Conservation (phyloP, 2,113 vertebrate species). For the Cyanoliseus patagonus region DNA sequence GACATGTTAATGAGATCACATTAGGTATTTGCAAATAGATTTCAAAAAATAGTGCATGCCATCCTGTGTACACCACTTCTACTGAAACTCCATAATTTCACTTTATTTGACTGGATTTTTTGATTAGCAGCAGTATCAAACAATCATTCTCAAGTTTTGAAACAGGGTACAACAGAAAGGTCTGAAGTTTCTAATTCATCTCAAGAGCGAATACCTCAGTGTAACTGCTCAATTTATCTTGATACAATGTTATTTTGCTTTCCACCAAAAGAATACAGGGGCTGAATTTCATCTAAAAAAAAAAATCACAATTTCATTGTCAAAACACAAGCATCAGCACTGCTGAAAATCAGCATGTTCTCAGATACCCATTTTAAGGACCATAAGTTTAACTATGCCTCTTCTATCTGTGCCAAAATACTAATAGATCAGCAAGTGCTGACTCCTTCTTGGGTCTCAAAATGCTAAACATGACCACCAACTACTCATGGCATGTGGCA, state of each 20-base stretch:
- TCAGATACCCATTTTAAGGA: neutral
- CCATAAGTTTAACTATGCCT: neutral
- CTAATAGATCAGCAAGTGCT: neutral
- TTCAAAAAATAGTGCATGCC: neutral
- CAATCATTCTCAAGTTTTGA: neutral
- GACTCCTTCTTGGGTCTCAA: neutral
- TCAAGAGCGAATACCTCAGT: neutral
- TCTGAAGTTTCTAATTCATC: neutral
- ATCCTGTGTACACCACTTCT: neutral
- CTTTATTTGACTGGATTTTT: neutral
- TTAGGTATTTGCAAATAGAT: neutral
- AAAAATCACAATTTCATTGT: neutral
- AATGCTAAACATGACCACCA: fast-evolving
- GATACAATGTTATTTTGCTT: neutral
- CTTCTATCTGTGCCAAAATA: neutral
- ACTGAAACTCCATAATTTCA: neutral
- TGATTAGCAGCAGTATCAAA: neutral
- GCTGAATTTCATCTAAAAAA: neutral
- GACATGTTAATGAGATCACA: neutral
- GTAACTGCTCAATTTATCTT: neutral
- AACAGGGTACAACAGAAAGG: neutral
- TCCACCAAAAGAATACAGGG: neutral
- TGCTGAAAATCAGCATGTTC: neutral
- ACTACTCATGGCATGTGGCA: fast-evolving
- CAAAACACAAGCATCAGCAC: neutral